Evolutionary conservation across 1,140 invertebrate genomes (phyloP).

Genomic region (Paralvinella palmiformis): DNA sequence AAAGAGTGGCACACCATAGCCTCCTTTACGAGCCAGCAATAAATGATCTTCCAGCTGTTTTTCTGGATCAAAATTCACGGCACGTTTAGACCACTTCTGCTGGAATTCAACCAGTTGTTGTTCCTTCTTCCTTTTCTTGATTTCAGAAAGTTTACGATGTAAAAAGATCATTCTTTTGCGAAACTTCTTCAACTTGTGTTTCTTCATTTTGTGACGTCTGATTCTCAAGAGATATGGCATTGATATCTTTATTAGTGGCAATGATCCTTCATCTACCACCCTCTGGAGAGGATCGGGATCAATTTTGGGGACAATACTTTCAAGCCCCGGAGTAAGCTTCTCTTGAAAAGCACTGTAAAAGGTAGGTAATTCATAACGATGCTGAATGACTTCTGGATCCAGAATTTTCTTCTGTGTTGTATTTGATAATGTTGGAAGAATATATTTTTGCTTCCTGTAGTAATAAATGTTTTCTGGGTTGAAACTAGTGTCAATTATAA

Average conservation of each 20-base stretch:
- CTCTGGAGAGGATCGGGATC: background rate
- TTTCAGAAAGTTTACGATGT: background rate
- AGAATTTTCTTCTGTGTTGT: background rate
- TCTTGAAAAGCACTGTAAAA: background rate
- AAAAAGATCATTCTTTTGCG: constrained; percentile 8
- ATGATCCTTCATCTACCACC: background rate
- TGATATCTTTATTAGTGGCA: background rate
- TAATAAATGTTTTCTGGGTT: no score
- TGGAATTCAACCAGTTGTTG: background rate
- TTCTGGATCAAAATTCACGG: no score
- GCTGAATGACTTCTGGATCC: background rate
- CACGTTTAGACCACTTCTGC: no score
- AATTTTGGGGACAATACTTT: background rate
- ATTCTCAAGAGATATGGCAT: constrained; percentile 1
- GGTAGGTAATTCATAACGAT: background rate
- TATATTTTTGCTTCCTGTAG: no score
- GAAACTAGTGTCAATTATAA: no score
- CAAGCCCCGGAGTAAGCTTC: background rate
- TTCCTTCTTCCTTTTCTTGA: constrained; percentile 2
- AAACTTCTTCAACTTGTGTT: constrained; percentile 11
- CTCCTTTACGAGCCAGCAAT: no score
- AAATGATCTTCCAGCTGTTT: no score
- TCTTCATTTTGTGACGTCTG: constrained; percentile 6
- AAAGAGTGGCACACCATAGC: no score
- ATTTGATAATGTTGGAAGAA: background rate